Conservation (phyloP, 2,113 vertebrate species). For the Rhynchomys soricoides region DNA sequence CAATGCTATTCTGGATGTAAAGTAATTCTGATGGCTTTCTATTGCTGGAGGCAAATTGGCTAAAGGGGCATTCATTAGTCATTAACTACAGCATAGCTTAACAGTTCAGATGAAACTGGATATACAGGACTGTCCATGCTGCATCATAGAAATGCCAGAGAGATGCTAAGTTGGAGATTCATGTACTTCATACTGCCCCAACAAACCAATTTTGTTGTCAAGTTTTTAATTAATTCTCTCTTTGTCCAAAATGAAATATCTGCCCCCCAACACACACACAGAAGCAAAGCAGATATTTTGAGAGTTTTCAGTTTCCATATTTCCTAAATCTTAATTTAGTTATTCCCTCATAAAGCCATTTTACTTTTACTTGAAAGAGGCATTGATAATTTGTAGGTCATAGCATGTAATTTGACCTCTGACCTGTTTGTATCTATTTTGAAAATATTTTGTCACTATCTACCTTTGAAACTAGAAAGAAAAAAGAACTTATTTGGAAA, state of each 20-base stretch:
- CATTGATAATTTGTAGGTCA: background rate
- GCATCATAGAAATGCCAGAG: background rate
- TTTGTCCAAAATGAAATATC: background rate
- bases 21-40: background rate
- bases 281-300: background rate
- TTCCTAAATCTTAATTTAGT: background rate
- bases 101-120: background rate
- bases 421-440: background rate
- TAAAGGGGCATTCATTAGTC: background rate
- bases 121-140: background rate
- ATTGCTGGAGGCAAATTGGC: background rate
- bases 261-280: background rate
- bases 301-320: slow-evolving; percentile 26
- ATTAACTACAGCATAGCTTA: background rate
- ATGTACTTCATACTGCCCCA: background rate
- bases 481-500: slow-evolving; percentile 62
- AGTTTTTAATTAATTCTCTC: background rate
- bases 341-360: background rate
- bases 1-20: background rate
- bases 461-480: background rate
- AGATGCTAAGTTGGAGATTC: background rate
- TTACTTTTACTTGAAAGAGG: background rate
- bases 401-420: background rate
- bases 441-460: background rate
- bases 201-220: background rate